Evolutionary conservation across 2,888 invertebrate species (phyloP).

Genomic region (Rosalia funebris): DNA sequence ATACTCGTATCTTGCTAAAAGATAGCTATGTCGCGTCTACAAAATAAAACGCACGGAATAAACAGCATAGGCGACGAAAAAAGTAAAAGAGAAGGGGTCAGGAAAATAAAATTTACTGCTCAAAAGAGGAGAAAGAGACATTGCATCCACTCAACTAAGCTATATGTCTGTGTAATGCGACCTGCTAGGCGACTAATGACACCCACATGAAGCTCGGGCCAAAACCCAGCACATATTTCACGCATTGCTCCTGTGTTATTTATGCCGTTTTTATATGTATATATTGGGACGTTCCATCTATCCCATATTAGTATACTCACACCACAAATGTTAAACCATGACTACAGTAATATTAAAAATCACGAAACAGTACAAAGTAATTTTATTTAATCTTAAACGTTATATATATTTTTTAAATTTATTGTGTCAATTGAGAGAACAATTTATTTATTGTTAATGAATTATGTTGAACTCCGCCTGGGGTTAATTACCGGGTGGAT

Average conservation of each 20-base stretch:
- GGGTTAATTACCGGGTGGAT: too few relatives aligned
- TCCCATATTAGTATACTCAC: too few relatives aligned
- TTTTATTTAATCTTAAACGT: too few relatives aligned
- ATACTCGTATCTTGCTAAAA: background rate
- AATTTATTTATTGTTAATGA: too few relatives aligned
- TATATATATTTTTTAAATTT: too few relatives aligned
- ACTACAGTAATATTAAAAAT: too few relatives aligned
- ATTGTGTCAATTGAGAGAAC: too few relatives aligned
- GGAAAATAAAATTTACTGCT: slow-evolving; percentile 30
- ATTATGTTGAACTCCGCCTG: too few relatives aligned
- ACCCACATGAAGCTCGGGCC: slow-evolving; percentile 51
- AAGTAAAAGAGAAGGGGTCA: slow-evolving; percentile 14
- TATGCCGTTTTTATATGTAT: slow-evolving; percentile 54
- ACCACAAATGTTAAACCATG: too few relatives aligned
- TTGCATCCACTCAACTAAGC: slow-evolving; percentile 18
- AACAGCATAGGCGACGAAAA: slow-evolving; percentile 12
- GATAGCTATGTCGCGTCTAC: background rate
- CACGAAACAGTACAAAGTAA: too few relatives aligned
- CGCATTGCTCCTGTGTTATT: slow-evolving; percentile 55
- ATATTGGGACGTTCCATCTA: too few relatives aligned
- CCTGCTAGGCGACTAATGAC: slow-evolving; percentile 53
- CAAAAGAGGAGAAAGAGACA: slow-evolving; percentile 29
- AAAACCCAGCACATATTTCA: slow-evolving; percentile 54
- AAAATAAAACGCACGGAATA: background rate
- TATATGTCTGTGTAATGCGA: slow-evolving; percentile 32